phyloP scores from a whole-genome alignment of 2,888 invertebrate species.

The Bursaphelenchus okinawaensis region DNA sequence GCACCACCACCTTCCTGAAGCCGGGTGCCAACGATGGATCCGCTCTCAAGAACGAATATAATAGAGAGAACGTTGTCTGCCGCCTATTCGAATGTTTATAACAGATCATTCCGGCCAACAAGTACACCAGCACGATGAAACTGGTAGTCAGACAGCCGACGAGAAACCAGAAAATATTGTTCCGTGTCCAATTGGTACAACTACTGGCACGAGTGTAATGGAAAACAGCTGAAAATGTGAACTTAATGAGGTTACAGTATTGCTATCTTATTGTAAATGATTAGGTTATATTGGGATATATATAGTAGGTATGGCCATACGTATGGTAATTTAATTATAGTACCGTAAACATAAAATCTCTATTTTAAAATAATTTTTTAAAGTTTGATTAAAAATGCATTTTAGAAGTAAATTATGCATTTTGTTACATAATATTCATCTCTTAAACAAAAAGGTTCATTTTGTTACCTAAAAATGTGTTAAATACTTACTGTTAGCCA shows the following conservation, averaged over 20 bases:
- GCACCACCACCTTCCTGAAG: constrained; percentile 45
- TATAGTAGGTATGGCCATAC: no score
- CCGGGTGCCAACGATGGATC: constrained; percentile 44
- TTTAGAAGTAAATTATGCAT: no score
- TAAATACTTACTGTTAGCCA: neutral
- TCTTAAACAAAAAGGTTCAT: neutral
- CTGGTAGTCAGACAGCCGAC: constrained; percentile 48
- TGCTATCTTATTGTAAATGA: neutral
- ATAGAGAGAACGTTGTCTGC: constrained; percentile 6
- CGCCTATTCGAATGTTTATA: constrained; percentile 21
- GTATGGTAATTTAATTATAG: no score
- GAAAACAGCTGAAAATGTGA: neutral
- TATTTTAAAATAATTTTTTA: no score
- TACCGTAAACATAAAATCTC: no score
- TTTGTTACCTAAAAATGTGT: no score
- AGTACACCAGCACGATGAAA: constrained; percentile 31
- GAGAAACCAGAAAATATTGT: constrained; percentile 47
- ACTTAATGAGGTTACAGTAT: no score
- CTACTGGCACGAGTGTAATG: neutral
- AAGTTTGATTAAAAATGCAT: no score
- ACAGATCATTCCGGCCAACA: constrained; percentile 29
- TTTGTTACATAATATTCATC: neutral
- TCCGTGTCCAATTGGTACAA: constrained; percentile 21
- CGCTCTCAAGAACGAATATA: constrained; percentile 30
- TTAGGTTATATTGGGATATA: no score